Base-by-base conservation (phyloP, 2,113 vertebrate species). In the Aramus guarauna region DNA sequence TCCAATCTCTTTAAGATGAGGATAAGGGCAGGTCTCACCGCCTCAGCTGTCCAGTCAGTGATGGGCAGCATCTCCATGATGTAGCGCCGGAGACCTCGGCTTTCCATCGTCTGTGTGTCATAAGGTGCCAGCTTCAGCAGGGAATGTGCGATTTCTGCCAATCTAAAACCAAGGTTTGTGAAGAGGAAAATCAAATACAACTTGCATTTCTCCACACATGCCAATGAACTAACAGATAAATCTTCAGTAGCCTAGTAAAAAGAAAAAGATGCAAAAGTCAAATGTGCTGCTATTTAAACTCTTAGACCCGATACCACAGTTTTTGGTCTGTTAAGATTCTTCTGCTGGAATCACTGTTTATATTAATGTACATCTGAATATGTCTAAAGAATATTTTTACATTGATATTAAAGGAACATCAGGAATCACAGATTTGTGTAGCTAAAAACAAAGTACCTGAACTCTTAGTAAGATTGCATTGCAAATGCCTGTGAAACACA, bases 1-100 rank as follows among this genome's bases (percentile, higher is more conserved):
- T 99, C 99, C 98, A 99, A 93, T 97, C 99, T 98, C 98, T 99
- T 99, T 93, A 99, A 96, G 97, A 99, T 99, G 97, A 99, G 99
- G 97, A 99, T 99, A 85, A 99, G 99, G 94, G 99, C 99, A 10
- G 99, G 99, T 47, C 99, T 99, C 95, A 99, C 99, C 37, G 99
- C 99, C 94, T 99, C 99, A 0, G 99, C 98, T 2, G 99, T 98
- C 99, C 99, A 99, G 97, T 99, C 99, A 1, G 99, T 99, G 97
- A 99, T 99, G 91, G 99, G 99, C 48, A 99, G 97, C 99, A 99
- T 99, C 98, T 99, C 99, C 98, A 99, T 99, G 97, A 99, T 98
- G 98, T 99, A 99, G 86, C 99, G 99, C 27, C 99, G 98, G 75
- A 99, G 98, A 12, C 99, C 99, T 11, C 99, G 98, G 97, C 99